Conservation (phyloP, 2,888 invertebrate genomes). For the Calliphora vomitoria region DNA sequence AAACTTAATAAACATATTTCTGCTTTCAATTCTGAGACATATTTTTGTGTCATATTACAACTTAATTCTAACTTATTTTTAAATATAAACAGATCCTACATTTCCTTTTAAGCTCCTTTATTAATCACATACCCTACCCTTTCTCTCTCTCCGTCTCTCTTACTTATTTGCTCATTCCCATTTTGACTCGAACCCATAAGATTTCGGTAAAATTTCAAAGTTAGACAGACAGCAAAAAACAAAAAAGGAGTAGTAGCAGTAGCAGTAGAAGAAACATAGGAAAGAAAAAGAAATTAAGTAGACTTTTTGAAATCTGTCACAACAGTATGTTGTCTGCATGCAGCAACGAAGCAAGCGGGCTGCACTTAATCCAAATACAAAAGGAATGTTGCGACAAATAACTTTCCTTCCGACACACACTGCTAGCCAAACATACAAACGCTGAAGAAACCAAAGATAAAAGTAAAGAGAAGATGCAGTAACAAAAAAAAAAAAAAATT, state of each 20-base stretch:
- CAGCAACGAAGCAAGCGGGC: slow-evolving; percentile 21
- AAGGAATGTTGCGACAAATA: slow-evolving; percentile 81
- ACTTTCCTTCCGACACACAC: slow-evolving; percentile 75
- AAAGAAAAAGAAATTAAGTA: slow-evolving; percentile 36
- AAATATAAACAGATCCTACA: neutral
- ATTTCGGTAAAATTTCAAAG: slow-evolving; percentile 55
- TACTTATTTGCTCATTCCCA: neutral
- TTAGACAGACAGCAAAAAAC: slow-evolving; percentile 27
- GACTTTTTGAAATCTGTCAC: slow-evolving; percentile 73
- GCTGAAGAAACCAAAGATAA: neutral
- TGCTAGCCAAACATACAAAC: neutral
- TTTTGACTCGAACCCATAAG: neutral
- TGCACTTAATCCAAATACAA: slow-evolving; percentile 77
- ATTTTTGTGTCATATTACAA: slow-evolving; percentile 45
- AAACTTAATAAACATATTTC: neutral
- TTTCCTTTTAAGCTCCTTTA: slow-evolving; percentile 7
- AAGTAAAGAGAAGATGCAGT: slow-evolving; percentile 1
- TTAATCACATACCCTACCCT: neutral
- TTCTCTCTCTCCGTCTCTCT: neutral
- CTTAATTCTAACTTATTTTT: slow-evolving; percentile 42
- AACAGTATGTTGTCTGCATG: slow-evolving; percentile 64
- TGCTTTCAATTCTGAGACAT: neutral
- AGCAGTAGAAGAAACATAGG: neutral
- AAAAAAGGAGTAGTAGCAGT: neutral
- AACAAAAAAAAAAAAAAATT: neutral